Conservation (phyloP, 1,140 invertebrate species). For the Calephelis virginiensis region DNA sequence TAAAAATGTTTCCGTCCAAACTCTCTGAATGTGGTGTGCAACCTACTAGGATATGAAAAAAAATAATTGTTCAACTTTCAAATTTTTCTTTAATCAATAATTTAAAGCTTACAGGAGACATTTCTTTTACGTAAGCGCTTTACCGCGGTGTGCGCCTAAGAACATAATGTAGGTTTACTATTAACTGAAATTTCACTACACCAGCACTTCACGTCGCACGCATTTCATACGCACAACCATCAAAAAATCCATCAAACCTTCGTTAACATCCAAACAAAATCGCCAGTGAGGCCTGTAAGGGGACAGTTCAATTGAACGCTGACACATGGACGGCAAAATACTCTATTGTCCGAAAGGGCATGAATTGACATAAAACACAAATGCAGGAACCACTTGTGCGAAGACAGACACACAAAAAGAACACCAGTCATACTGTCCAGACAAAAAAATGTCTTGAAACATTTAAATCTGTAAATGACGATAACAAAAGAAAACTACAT, state of each 20-base stretch:
- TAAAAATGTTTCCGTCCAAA: too few species aligned
- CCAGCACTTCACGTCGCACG: conserved; percentile 47
- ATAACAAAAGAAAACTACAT: conserved; percentile 13
- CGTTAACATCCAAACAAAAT: conserved; percentile 16
- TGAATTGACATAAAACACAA: conserved; percentile 37
- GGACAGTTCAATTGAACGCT: conserved; percentile 24
- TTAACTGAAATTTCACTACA: conserved; percentile 58
- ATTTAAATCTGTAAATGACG: conserved; percentile 15
- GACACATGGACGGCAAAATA: conserved; percentile 37
- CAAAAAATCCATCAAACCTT: conserved; percentile 24
- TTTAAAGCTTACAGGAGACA: conserved; percentile 76
- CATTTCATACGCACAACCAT: conserved; percentile 30
- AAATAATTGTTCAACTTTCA: conserved; percentile 57
- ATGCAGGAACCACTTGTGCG: conserved; percentile 39
- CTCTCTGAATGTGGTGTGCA: too few species aligned
- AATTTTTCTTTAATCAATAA: conserved; percentile 75
- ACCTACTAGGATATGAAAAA: conserved; percentile 26
- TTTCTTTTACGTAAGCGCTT: conserved; percentile 50
- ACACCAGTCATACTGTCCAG: conserved; percentile 26
- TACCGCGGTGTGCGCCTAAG: conserved; percentile 32
- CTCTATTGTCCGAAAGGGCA: conserved; percentile 35
- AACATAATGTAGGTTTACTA: conserved; percentile 30
- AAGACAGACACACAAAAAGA: conserved; percentile 39
- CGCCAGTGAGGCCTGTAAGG: conserved; percentile 8
- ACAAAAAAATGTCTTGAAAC: conserved; percentile 11